Conservation (phyloP, 1,140 invertebrate species). For the Drosophila fuyamai region DNA sequence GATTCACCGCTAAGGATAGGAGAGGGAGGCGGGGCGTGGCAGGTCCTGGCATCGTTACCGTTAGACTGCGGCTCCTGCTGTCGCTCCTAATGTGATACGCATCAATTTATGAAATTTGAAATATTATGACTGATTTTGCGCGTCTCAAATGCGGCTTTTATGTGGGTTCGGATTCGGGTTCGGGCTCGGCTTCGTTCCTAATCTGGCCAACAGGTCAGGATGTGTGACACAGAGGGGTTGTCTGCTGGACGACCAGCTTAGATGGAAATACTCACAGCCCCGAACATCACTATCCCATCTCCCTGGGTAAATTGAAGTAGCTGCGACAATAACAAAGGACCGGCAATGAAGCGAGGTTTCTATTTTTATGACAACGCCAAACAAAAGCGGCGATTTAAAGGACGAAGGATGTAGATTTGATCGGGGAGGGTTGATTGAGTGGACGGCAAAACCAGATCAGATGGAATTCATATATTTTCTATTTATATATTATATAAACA, state of each 20-base stretch:
- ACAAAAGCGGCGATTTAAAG: slow-evolving; percentile 52
- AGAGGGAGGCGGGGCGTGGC: background rate
- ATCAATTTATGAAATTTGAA: slow-evolving; percentile 83
- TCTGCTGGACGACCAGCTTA: slow-evolving; percentile 40
- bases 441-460: too few relatives aligned
- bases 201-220: slow-evolving; percentile 49
- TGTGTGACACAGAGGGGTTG: background rate
- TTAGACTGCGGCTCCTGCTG: slow-evolving; percentile 57
- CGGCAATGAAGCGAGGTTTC: slow-evolving; percentile 57
- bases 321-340: slow-evolving; percentile 45
- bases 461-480: too few relatives aligned
- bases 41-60: slow-evolving; percentile 43
- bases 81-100: slow-evolving; percentile 73
- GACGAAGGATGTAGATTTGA: slow-evolving; percentile 35
- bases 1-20: slow-evolving; percentile 13
- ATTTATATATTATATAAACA: too few relatives aligned
- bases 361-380: slow-evolving; percentile 56
- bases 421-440: slow-evolving; percentile 21
- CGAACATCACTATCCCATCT: slow-evolving; percentile 13
- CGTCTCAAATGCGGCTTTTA: slow-evolving; percentile 36
- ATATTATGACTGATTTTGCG: slow-evolving; percentile 80
- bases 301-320: slow-evolving; percentile 54
- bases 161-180: slow-evolving; percentile 10
- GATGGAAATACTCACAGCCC: slow-evolving; percentile 46
- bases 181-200: slow-evolving; percentile 28